Evolutionary conservation across 1,140 invertebrate species (phyloP), one percentile per base, ranked within the genome.

Genomic region (Patella vulgata): DNA sequence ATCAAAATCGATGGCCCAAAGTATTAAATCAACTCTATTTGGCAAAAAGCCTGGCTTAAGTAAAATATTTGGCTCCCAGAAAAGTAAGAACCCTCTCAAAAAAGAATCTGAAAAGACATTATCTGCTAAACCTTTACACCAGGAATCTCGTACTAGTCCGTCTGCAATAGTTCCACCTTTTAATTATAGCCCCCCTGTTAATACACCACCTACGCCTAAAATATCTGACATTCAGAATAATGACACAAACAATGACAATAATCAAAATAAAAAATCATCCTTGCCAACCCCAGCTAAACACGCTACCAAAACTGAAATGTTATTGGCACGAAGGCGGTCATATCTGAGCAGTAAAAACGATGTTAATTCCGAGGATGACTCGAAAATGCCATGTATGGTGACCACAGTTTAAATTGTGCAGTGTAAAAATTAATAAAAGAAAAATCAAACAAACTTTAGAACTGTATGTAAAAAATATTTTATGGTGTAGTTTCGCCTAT

Each of bases 141-240:
- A n/a, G 1, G 60, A 63, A 30, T 53, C 42, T 21, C 59, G 58
- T n/a, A 43, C 60, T 4, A 68, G 66, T 47, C 57, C 61, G n/a
- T 63, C 59, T 1, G 66, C 79, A 40, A 81, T 82, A n/a, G 85
- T 87, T 17, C 78, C 82, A 17, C 87, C 87, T 0, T 88, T 87
- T 60, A 88, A 88, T 68, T 88, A 88, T 55, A 86, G 82, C 51
- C 86, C 86, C 2, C 68, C 62, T 12, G 39, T 52, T 27, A 53
- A 48, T 40, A 30, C 62, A 17, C 44, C 19, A 21, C 19, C 21
- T 25, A 51, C 30, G 12, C 25, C 28, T 42, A 53, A 6, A 33
- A 36, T 36, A 36, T 8, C 33, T 8, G 33, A 36, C 14, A 36
- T 36, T 36, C 33, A 36, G 14, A 36, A 36, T 36, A 36, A 5